Base-by-base conservation (phyloP, 2,113 vertebrate species). In the Rhagologus leucostigma region DNA sequence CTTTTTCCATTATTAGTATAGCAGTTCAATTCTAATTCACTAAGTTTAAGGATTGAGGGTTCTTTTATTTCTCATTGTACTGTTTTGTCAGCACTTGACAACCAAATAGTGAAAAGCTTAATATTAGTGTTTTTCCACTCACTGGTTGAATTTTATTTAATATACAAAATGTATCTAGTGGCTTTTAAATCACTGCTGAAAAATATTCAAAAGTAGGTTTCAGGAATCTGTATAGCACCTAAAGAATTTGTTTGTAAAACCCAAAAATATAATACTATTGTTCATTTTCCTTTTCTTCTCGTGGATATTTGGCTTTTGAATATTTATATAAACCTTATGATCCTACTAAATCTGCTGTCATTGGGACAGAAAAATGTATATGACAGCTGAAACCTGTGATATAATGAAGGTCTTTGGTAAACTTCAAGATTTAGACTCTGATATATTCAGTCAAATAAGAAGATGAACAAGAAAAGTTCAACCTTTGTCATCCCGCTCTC, bases 21-120 rank as follows among this genome's bases (percentile, higher is more conserved):
- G 35, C 8, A 41, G 53, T 69, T 82, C 49, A 29, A 78, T 75
- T 89, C 42, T 88, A 71, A 90, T 78, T 89, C 75, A 84, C 37
- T 62, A 37, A 86, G 5, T 78, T 90, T 85, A 83, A 65, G 26
- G 16, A 39, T 7, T 53, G 3, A 11, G 2, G 2, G 1, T 7
- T 29, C 18, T 49, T 64, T 73, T 41, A 42, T 94, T 95, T 88
- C 71, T 79, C 18, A 49, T 84, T 68, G 76, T 37, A 47, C 70
- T 83, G 70, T 74, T 93, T 88, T 89, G 35, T 76, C 90, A 89
- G 60, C 50, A 44, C 23, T 96, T 97, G 73, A 84, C 74, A 96
- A 83, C 57, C 57, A 88, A 47, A 35, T 42, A 73, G 29, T 10
- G 10, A 84, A 90, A 75, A 96, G 20, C 46, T 86, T 86, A 89